These are phyloP conservation scores for Myrmecophaga tridactyla DNA, from an alignment of 2,113 vertebrate genomes.

Conservation along the genomic window DNA sequence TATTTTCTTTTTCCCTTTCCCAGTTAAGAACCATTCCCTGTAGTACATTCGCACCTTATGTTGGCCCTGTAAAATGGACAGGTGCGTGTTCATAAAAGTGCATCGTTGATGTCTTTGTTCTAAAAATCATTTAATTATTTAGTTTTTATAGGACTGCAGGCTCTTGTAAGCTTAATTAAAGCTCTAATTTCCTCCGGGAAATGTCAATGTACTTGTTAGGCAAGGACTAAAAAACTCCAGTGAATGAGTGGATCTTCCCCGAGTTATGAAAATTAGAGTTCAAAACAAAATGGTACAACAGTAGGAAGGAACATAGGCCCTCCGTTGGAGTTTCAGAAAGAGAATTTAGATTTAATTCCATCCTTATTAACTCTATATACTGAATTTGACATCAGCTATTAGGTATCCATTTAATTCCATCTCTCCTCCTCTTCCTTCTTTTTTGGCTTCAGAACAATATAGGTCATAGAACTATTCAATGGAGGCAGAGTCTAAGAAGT, in stretches of 20 bases:
- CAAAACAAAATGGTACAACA: background rate
- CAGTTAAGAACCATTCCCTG: background rate
- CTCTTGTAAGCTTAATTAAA: conserved; percentile 42
- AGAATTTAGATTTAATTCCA: background rate
- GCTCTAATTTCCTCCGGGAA: conserved; percentile 27
- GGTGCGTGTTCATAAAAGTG: background rate
- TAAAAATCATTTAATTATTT: conserved; percentile 12
- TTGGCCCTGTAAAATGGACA: background rate
- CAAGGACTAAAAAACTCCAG: background rate
- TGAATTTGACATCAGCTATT: background rate
- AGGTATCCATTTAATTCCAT: background rate
- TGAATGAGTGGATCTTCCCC: background rate
- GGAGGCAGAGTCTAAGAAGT: background rate
- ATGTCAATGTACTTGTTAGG: background rate
- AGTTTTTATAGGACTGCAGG: background rate
- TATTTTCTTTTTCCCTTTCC: background rate
- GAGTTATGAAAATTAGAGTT: background rate
- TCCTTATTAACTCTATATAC: no score
- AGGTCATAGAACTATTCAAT: background rate
- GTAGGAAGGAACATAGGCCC: no score
- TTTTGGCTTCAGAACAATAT: no score
- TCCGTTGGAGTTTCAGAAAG: background rate
- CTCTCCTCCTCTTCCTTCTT: background rate
- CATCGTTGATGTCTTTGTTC: background rate
- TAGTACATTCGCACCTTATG: rapidly evolving